Base-by-base conservation (phyloP, 35 echinoderm and acorn worm species). In the Chiridota heheva region DNA sequence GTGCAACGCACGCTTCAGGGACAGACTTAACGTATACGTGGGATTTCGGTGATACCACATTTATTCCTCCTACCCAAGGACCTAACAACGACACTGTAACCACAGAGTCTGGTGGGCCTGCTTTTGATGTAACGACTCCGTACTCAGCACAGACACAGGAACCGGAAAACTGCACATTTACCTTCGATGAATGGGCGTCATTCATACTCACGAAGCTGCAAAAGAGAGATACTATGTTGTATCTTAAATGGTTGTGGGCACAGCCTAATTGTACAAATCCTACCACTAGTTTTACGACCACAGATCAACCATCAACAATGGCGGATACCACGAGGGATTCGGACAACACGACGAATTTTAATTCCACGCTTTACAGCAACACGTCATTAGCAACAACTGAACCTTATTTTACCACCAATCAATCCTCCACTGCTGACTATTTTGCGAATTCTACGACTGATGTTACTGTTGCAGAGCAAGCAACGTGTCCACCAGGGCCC, bases 21-120 rank as follows among this genome's bases (percentile, higher is more conserved):
- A 90, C 87, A 28, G 82, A 79, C 25, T 40, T 96, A 2, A 96
- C 92, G 1, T 96, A 90, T 72, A 83, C 84, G 15, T 96, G 87
- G 86, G 92, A 96, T 66, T 96, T 96, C 84, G 92, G 87, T 0
- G 92, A 96, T 43, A 82, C 74, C 18, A 73, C 36, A 16, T 76
- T 81, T 39, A 78, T 75, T 16, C 60, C 81, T 24, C 40, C 63
- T 35, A 12, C 78, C 15, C 68, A 72, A 8, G 82, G 56, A 24
- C 60, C 73, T 15, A 68, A 28, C 16, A 80, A 80, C 43, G 44
- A 15, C 24, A 73, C 74, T 0, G 31, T 22, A 17, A 60, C 18
- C 5, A 77, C 73, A 4, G 27, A 39, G 2, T 55, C 69, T 7
- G 75, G 49, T 7, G 27, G 28, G n/a, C 36, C 69, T 1, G n/a